These are phyloP conservation scores for Daubentonia madagascariensis DNA, from an alignment of 2,113 vertebrate genomes.

Conservation along the genomic window DNA sequence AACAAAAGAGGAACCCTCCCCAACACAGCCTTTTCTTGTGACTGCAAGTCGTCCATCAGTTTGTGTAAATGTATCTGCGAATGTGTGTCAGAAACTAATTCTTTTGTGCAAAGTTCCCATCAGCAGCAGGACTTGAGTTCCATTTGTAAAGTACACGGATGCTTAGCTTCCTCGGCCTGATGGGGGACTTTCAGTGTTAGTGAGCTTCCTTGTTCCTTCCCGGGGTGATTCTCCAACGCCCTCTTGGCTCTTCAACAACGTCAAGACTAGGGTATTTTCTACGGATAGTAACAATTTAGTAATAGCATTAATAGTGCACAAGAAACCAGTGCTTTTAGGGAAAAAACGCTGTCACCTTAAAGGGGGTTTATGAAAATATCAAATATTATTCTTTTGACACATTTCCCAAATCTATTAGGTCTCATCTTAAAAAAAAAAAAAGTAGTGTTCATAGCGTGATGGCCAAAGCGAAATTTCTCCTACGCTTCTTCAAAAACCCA, in stretches of 20 bases:
- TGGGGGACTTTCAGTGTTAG: not conserved
- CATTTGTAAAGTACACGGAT: conserved; percentile 42
- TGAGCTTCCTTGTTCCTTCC: conserved; percentile 67
- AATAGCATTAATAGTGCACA: not conserved
- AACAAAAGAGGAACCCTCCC: not conserved
- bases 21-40: not conserved
- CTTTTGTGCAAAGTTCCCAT: conserved; percentile 48
- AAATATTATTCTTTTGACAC: not conserved
- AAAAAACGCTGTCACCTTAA: not conserved
- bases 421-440: not conserved
- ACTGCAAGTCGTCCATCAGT: not conserved
- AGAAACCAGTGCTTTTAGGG: not conserved
- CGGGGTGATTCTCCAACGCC: not conserved
- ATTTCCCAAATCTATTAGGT: not conserved
- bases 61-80: conserved; percentile 19
- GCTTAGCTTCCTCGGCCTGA: not conserved
- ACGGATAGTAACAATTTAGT: not conserved
- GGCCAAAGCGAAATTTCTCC: not conserved
- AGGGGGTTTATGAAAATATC: not conserved
- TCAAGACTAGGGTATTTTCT: conserved; percentile 24
- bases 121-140: not conserved
- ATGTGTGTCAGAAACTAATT: conserved; percentile 20
- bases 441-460: not conserved
- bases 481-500: not conserved
- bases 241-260: conserved; percentile 11